Conservation (phyloP, 1,140 invertebrate species). For the Pseudoatta argentina region DNA sequence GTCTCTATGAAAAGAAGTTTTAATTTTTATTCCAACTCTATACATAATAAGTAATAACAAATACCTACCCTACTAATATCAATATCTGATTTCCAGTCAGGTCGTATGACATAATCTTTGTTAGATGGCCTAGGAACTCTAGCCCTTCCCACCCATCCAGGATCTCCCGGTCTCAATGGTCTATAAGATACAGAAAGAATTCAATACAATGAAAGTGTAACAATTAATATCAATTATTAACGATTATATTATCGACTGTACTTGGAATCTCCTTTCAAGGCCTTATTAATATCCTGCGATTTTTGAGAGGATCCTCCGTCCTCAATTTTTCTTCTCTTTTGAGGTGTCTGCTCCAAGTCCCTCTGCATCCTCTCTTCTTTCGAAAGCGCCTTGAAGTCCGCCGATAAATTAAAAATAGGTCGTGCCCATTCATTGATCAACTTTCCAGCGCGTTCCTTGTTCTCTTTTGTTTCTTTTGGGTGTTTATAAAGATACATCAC, state of each 20-base stretch:
- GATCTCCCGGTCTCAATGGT: conserved; percentile 95
- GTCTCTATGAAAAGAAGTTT: neutral
- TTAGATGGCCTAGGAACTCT: conserved; percentile 97
- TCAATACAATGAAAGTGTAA: conserved; percentile 6
- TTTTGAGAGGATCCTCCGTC: conserved; percentile 82
- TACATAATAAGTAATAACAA: neutral
- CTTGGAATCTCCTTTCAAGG: conserved; percentile 88
- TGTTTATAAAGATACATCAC: conserved; percentile 99
- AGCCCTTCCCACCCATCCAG: conserved; percentile 97
- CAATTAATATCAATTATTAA: conserved; percentile 29
- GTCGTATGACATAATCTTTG: conserved; percentile 98
- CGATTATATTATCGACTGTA: conserved; percentile 77
- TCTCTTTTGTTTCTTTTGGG: conserved; percentile 98
- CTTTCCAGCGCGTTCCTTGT: conserved; percentile 95
- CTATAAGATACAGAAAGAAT: conserved; percentile 73
- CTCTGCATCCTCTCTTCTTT: conserved; percentile 96
- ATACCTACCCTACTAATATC: conserved; percentile 92
- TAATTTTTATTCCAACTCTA: too few relatives aligned
- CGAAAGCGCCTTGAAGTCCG: conserved; percentile 96
- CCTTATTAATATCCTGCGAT: conserved; percentile 88
- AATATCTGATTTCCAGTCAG: conserved; percentile 95
- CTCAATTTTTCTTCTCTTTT: conserved; percentile 87
- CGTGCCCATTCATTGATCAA: conserved; percentile 98
- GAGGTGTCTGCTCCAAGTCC: conserved; percentile 95
- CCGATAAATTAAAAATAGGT: conserved; percentile 98